Percentiles rank a stretch among this genome's conserved stretches.
phyloP scores from a whole-genome alignment of 2,888 invertebrate species.

The Xestoiulus laeticollis region DNA sequence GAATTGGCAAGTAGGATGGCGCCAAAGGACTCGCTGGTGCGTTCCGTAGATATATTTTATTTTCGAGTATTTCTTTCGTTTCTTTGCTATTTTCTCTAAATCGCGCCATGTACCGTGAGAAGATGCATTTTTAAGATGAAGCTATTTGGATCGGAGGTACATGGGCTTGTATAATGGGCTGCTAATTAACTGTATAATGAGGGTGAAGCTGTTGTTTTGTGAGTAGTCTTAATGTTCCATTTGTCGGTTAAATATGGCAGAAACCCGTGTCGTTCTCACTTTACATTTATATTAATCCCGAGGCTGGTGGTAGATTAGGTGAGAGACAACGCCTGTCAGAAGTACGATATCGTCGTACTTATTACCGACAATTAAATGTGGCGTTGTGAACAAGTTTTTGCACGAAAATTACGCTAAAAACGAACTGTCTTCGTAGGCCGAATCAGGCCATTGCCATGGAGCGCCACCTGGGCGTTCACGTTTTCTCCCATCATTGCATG shows the following conservation, averaged over 20 bases:
- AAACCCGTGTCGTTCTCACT: not conserved
- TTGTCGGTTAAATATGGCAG: slow-evolving; percentile 20
- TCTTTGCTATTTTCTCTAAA: not conserved
- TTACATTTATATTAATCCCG: not conserved
- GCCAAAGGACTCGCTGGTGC: not conserved
- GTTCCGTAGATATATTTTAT: slow-evolving; percentile 22
- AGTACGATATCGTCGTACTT: not conserved
- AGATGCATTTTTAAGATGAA: slow-evolving; percentile 8
- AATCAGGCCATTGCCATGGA: not conserved
- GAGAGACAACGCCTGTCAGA: not conserved
- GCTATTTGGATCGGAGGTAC: not conserved
- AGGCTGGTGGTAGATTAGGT: not conserved
- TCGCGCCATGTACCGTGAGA: too few species aligned
- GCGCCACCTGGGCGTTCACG: not conserved
- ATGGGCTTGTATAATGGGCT: not conserved
- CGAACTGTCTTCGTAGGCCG: slow-evolving; percentile 7
- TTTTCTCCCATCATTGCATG: not conserved
- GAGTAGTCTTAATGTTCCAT: slow-evolving; percentile 21
- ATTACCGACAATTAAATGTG: not conserved
- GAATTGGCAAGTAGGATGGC: not conserved
- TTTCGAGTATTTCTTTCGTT: not conserved
- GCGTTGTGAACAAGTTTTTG: not conserved
- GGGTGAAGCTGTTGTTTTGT: slow-evolving; percentile 19
- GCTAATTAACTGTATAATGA: slow-evolving; percentile 14
- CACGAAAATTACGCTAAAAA: not conserved